Evolutionary conservation across 2,797 vertebrate species (phyloP), one percentile per base, ranked within the genome.

Genomic region (Muscicapa comitata): DNA sequence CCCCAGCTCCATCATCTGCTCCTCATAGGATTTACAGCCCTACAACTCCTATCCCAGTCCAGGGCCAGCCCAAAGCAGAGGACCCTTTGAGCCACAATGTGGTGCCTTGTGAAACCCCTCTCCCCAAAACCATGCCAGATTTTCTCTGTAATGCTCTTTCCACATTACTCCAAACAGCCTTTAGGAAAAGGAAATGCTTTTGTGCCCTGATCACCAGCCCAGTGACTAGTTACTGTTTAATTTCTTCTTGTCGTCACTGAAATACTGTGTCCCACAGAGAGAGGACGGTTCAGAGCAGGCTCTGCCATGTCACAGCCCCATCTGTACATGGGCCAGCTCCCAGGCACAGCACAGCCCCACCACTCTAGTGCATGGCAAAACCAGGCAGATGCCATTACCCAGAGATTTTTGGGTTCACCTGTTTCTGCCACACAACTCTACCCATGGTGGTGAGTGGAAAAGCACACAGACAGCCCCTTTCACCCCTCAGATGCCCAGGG

Each of bases 391-490:
- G 31, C 42, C 45, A 2, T 19, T 0, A 1, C 26, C 65, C n/a
- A 0, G 35, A n/a, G 4, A n/a, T 2, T 9, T 53, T 78, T 2
- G 17, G 15, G 11, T 53, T 91, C 14, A 6, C 21, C 53, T 4
- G 0, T 28, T 67, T 54, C 35, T 66, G 53, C 28, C 53, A 40
- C 57, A 37, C 9, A 37, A 5, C 13, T 35, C 38, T 65, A 23
- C 35, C 38, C 28, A 2, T 0, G 0, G 31, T 59, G 70, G 73
- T 0, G 1, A 48, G 42, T 1, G 35, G 35, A 54, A 66, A 51
- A 17, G 2, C 31, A 51, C 24, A 1, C 18, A n/a, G 45, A 35
- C 31, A n/a, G 31, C 50, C 62, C 33, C 37, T n/a, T 53, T 71
- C 6, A 2, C 33, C 35, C 37, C 33, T 48, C 50, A 0, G 3